These are phyloP conservation scores for Coptotermes formosanus DNA, from an alignment of 1,140 invertebrate genomes.

Conservation along the genomic window DNA sequence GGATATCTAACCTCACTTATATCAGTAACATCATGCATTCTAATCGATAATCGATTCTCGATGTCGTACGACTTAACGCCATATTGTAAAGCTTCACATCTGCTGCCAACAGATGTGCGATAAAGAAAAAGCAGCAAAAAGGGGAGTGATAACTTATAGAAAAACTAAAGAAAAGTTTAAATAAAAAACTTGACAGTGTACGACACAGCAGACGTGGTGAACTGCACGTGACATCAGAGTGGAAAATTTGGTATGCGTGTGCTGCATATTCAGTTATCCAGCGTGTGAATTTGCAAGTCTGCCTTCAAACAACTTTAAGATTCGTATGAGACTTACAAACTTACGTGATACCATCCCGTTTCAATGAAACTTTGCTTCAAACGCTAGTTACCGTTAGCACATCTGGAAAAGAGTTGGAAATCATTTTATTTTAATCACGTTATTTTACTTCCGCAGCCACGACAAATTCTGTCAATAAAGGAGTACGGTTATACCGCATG, in stretches of 20 bases:
- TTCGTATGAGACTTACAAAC: not conserved
- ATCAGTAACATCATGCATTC: not conserved
- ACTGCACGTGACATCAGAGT: not conserved
- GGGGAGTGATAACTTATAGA: not conserved
- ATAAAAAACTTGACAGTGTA: not conserved
- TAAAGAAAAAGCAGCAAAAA: not conserved
- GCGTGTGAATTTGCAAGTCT: not conserved
- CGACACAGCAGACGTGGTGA: not conserved
- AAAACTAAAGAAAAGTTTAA: not conserved
- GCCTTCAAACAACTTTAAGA: not conserved
- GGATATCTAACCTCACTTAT: not conserved
- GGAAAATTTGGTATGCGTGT: not conserved
- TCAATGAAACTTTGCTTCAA: not conserved
- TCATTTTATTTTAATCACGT: not conserved
- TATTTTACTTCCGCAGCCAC: not conserved
- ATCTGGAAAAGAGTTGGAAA: not conserved
- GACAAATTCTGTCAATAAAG: not conserved
- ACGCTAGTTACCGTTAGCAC: not conserved
- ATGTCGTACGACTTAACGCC: not conserved
- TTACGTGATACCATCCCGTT: not conserved
- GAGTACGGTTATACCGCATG: not conserved
- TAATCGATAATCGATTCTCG: constrained; percentile 1
- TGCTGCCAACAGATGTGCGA: not conserved
- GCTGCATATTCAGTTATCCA: not conserved
- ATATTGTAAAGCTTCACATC: not conserved